phyloP scores from a whole-genome alignment of 2,888 invertebrate genomes.

The Meganola albula region DNA sequence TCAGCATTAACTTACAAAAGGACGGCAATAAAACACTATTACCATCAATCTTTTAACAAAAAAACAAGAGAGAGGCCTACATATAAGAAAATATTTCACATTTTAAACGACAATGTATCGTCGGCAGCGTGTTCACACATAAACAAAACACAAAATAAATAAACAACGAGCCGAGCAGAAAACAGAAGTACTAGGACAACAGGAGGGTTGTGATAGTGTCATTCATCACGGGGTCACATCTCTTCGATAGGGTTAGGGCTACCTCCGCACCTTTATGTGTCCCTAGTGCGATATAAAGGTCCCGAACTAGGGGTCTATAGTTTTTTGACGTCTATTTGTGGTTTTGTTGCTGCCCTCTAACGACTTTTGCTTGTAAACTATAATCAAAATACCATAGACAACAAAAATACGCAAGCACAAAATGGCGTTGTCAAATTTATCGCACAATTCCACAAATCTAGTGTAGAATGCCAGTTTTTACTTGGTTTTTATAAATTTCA shows the following conservation, averaged over 20 bases:
- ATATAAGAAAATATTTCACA: conserved; percentile 33
- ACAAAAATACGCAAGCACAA: too few species aligned
- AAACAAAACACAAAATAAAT: conserved; percentile 71
- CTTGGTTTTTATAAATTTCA: too few species aligned
- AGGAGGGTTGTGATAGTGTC: conserved; percentile 68
- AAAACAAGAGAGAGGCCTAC: conserved; percentile 15
- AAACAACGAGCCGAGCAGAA: conserved; percentile 59
- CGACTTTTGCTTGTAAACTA: conserved; percentile 51
- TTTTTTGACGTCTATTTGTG: conserved; percentile 77
- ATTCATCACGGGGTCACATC: conserved; percentile 74
- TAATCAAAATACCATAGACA: conserved; percentile 28
- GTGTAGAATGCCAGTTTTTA: too few species aligned
- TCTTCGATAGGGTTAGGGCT: conserved; percentile 76
- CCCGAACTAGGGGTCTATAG: conserved; percentile 62
- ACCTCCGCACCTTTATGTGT: conserved; percentile 74
- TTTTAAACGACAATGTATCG: conserved; percentile 30
- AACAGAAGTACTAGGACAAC: conserved; percentile 63
- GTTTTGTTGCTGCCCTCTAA: conserved; percentile 66
- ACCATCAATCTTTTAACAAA: conserved; percentile 17
- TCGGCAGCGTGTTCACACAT: conserved; percentile 54
- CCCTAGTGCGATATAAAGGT: conserved; percentile 71
- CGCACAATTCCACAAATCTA: too few species aligned
- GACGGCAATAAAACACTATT: conserved; percentile 18
- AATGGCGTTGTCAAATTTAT: too few species aligned
- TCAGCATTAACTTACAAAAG: conserved; percentile 5